phyloP scores from a whole-genome alignment of 2,888 invertebrate genomes.

The Agrilus biguttatus region DNA sequence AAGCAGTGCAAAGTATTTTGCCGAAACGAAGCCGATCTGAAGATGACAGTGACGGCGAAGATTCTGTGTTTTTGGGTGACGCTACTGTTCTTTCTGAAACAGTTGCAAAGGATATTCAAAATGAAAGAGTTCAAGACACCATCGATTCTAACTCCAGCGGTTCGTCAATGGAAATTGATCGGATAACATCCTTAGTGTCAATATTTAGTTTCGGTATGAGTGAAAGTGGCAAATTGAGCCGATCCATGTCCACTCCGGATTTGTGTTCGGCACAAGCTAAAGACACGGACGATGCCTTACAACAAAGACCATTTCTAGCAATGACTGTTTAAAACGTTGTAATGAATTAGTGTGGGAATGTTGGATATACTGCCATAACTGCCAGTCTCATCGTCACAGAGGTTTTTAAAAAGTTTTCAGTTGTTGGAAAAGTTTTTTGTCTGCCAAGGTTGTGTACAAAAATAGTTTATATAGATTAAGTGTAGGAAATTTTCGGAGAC shows the following conservation, averaged over 20 bases:
- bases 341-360: conserved; percentile 4
- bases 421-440: no score
- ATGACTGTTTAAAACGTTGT: conserved; percentile 35
- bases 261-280: conserved; percentile 40
- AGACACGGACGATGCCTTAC: conserved; percentile 29
- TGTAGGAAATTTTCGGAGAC: no score
- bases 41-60: conserved; percentile 18
- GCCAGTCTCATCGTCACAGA: no score
- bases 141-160: conserved; percentile 10
- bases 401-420: no score
- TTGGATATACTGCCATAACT: conserved; percentile 9
- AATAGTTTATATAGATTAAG: no score
- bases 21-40: conserved; percentile 32
- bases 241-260: conserved; percentile 38
- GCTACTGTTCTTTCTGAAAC: conserved; percentile 28
- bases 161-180: conserved; percentile 40
- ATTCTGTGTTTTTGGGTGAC: conserved; percentile 33
- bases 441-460: no score
- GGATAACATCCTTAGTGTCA: conserved; percentile 42
- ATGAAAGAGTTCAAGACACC: conserved; percentile 6
- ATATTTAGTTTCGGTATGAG: conserved; percentile 41
- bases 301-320: conserved; percentile 36
- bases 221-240: conserved; percentile 23
- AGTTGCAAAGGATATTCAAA: conserved; percentile 18
- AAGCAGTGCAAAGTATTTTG: conserved; percentile 37